These are phyloP conservation scores for Diglossa brunneiventris DNA, from an alignment of 2,113 vertebrate species.

Conservation along the genomic window DNA sequence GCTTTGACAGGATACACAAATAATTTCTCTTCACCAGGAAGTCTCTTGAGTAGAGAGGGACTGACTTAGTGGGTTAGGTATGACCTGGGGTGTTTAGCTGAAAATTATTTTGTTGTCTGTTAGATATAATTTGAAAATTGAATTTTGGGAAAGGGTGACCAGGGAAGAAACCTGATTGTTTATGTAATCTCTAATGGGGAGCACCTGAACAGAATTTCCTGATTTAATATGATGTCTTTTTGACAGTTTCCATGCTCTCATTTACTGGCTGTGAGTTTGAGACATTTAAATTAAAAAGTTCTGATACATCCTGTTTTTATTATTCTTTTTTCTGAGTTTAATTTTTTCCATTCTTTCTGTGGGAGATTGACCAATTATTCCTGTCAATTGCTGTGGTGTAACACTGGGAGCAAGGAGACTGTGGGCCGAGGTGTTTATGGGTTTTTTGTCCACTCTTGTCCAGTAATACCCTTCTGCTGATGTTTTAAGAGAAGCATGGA, in stretches of 20 bases:
- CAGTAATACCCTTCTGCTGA: background rate
- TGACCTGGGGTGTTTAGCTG: background rate
- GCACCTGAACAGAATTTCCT: background rate
- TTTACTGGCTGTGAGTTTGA: background rate
- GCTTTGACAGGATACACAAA: background rate
- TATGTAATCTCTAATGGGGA: background rate
- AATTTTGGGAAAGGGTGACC: fast-evolving
- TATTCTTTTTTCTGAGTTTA: background rate
- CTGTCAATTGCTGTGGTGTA: background rate
- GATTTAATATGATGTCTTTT: background rate
- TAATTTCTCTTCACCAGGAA: background rate
- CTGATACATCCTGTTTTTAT: background rate
- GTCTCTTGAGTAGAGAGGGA: background rate
- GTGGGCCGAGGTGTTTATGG: background rate
- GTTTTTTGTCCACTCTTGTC: background rate
- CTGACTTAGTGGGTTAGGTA: background rate
- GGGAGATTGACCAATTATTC: background rate
- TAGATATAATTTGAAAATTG: background rate
- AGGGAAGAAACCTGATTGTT: background rate
- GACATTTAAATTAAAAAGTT: background rate
- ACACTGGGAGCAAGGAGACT: background rate
- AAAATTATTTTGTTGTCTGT: background rate
- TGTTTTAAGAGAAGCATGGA: background rate
- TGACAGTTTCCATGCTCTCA: background rate
- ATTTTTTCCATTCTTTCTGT: background rate